These are phyloP conservation scores for Muscina levida DNA, from an alignment of 2,888 invertebrate genomes.

Conservation along the genomic window DNA sequence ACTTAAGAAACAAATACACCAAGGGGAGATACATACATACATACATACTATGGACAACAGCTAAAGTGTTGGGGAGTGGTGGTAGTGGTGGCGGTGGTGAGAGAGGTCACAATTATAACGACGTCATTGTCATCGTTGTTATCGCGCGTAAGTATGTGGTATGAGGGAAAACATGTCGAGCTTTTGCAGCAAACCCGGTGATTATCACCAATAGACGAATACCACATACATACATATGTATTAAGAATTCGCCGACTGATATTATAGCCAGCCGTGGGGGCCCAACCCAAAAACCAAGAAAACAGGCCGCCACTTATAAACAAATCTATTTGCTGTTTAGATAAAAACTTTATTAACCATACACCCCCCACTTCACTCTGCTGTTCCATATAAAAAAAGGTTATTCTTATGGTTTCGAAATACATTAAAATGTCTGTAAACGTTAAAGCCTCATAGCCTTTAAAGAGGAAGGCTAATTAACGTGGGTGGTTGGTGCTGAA, in stretches of 20 bases:
- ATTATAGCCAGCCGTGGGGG: background rate
- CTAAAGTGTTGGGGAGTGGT: no score
- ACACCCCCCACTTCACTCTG: background rate
- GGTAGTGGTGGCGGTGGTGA: no score
- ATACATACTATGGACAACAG: no score
- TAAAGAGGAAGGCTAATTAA: background rate
- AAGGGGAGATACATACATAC: background rate
- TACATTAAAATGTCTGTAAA: constrained; percentile 4
- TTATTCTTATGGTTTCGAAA: background rate
- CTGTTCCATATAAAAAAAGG: background rate
- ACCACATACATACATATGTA: no score
- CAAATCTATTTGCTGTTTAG: constrained; percentile 1
- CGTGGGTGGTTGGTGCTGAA: background rate
- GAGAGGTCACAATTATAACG: no score
- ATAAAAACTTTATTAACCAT: constrained; percentile 7
- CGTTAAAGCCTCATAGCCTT: background rate
- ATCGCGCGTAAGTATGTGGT: no score
- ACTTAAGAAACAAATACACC: background rate
- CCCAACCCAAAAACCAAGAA: background rate
- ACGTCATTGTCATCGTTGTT: no score
- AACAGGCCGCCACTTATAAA: background rate
- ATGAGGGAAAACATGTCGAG: no score
- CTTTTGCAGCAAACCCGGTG: background rate
- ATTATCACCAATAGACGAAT: background rate
- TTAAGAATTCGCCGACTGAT: background rate